Conservation (phyloP, 30 jellyfish, hydroid and myxozoan genomes). For the Mastigias papua region DNA sequence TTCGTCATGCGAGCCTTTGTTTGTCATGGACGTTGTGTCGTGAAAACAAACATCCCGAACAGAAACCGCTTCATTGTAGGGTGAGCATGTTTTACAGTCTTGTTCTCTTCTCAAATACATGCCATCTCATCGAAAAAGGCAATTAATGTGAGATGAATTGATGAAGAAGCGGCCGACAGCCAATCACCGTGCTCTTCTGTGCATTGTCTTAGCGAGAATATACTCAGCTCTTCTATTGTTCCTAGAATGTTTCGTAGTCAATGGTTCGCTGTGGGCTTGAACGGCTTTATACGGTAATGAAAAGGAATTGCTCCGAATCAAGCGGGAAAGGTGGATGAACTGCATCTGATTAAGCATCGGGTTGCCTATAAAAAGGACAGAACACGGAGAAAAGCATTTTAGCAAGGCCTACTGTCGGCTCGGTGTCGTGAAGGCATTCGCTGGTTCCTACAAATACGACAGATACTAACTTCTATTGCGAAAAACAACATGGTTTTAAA, state of each 20-base stretch:
- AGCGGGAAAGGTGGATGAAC: conserved; percentile 33
- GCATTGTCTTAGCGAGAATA: conserved; percentile 58
- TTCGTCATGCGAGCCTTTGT: conserved; percentile 1
- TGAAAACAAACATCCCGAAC: conserved; percentile 51
- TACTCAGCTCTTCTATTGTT: conserved; percentile 70
- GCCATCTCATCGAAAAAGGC: conserved; percentile 62
- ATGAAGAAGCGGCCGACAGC: conserved; percentile 80
- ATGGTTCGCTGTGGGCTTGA: conserved; percentile 70
- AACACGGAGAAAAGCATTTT: conserved; percentile 7
- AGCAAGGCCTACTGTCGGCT: neutral
- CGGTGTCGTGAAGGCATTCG: neutral
- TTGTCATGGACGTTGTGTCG: conserved; percentile 29
- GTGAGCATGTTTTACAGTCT: conserved; percentile 73
- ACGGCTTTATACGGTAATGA: conserved; percentile 69
- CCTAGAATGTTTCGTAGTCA: conserved; percentile 47
- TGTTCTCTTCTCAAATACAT: conserved; percentile 72
- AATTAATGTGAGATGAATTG: conserved; percentile 70
- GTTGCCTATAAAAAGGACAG: conserved; percentile 8
- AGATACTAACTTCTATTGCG: neutral
- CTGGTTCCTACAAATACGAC: too few relatives aligned
- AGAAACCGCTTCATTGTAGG: conserved; percentile 73
- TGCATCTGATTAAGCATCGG: conserved; percentile 32
- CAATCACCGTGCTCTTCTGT: conserved; percentile 59
- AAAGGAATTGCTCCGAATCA: conserved; percentile 41
- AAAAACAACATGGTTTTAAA: conserved; percentile 31